Evolutionary conservation across 2,113 vertebrate genomes (phyloP).

Genomic region (Cyprinodon variegatus): DNA sequence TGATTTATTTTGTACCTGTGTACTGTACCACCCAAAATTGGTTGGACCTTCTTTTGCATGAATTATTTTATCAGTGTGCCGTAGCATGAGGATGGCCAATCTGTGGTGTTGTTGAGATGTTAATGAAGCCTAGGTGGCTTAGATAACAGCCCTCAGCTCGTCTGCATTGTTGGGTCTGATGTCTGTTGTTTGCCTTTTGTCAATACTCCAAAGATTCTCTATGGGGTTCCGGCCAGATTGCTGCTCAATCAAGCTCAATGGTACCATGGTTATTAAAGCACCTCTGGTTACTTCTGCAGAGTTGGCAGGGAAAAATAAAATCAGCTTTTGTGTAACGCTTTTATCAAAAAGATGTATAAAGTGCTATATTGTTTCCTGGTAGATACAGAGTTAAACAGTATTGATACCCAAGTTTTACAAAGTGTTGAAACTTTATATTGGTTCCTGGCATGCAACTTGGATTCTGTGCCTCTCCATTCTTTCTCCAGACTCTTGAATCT

Average conservation of each 20-base stretch:
- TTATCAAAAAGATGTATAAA: not conserved
- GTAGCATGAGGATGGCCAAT: too few species aligned
- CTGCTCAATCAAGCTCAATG: not conserved
- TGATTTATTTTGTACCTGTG: not conserved
- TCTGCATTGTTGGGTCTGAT: not conserved
- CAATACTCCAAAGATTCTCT: not conserved
- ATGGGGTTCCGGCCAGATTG: not conserved
- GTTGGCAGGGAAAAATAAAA: not conserved
- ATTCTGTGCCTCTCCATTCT: too few species aligned
- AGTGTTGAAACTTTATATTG: too few species aligned
- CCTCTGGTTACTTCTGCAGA: not conserved
- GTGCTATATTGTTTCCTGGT: too few species aligned
- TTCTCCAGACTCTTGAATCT: too few species aligned
- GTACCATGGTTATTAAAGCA: not conserved
- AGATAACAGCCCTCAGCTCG: not conserved
- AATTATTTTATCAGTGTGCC: not conserved
- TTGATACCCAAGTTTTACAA: too few species aligned
- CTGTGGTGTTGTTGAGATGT: not conserved
- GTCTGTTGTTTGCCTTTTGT: not conserved
- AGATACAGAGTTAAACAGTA: too few species aligned
- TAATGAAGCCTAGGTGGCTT: not conserved
- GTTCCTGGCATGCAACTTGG: too few species aligned
- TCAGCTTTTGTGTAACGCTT: not conserved
- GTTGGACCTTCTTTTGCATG: not conserved
- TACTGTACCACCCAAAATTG: not conserved